Conservation (phyloP, 2,113 vertebrate genomes). For the Eptesicus fuscus region DNA sequence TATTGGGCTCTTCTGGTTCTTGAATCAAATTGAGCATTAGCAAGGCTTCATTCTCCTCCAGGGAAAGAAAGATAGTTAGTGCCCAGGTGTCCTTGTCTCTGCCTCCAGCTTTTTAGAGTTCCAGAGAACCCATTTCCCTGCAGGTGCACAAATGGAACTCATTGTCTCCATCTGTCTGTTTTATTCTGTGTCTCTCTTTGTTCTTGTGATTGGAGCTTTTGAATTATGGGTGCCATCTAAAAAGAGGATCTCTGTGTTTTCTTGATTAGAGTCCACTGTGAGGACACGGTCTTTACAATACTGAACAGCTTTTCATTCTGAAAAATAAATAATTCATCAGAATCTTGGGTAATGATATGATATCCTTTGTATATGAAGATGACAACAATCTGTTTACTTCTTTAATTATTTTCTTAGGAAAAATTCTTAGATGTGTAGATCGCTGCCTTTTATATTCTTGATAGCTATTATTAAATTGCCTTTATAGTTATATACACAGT, state of each 20-base stretch:
- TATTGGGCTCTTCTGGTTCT: slow-evolving; percentile 39
- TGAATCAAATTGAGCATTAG: slow-evolving; percentile 20
- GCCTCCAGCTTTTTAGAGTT: slow-evolving; percentile 46
- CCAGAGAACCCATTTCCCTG: not conserved
- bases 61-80: not conserved
- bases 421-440: not conserved
- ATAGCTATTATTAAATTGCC: not conserved
- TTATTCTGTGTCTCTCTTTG: slow-evolving; percentile 30
- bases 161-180: slow-evolving; percentile 62
- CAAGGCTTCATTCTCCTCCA: slow-evolving; percentile 12
- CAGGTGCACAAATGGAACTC: slow-evolving; percentile 48
- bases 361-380: not conserved
- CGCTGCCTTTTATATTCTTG: not conserved
- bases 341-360: not conserved
- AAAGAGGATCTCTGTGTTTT: slow-evolving; percentile 29
- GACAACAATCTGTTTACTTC: not conserved
- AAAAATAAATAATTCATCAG: slow-evolving; percentile 59
- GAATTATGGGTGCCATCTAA: slow-evolving; percentile 19
- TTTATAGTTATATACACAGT: not conserved
- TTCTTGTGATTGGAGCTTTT: slow-evolving; percentile 55
- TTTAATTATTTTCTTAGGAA: slow-evolving; percentile 33
- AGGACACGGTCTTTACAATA: slow-evolving; percentile 44
- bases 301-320: slow-evolving; percentile 38
- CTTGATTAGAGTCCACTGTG: slow-evolving; percentile 35
- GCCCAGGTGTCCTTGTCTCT: slow-evolving; percentile 40